Evolutionary conservation across 2,113 vertebrate genomes (phyloP).

Genomic region (Junco hyemalis): DNA sequence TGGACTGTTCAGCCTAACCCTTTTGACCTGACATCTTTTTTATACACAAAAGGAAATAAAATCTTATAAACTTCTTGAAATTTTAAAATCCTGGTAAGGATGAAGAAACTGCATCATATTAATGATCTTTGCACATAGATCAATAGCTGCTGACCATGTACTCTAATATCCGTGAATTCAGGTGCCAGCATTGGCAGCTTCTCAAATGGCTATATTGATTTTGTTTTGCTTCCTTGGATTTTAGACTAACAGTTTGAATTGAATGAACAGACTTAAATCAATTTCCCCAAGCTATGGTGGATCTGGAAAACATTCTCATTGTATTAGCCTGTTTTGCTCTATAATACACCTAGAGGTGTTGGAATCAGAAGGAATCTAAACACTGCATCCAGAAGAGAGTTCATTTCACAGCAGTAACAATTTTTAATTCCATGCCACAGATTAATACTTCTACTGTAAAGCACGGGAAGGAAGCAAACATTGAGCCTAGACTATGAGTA

Average conservation of each 20-base stretch:
- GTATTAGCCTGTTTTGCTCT: not conserved
- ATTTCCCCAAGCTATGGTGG: not conserved
- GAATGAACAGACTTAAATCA: not conserved
- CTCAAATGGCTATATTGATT: slow-evolving; percentile 25
- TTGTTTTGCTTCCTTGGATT: slow-evolving; percentile 14
- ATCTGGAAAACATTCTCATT: not conserved
- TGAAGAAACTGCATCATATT: not conserved
- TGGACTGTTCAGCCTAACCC: not conserved
- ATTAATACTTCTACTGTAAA: not conserved
- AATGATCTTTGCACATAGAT: not conserved
- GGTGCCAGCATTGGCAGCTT: not conserved
- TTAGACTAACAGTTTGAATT: not conserved
- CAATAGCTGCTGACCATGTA: not conserved
- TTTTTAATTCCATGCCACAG: not conserved
- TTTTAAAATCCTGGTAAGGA: not conserved
- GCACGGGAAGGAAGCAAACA: not conserved
- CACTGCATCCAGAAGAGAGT: not conserved
- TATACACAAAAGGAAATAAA: not conserved
- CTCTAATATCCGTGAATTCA: not conserved
- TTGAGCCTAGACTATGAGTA: not conserved
- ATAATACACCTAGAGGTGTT: not conserved
- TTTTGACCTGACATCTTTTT: not conserved
- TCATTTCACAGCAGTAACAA: not conserved
- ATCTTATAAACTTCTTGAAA: not conserved
- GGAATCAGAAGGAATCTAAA: not conserved